phyloP scores from a whole-genome alignment of 2,797 vertebrate species.

The Gambusia yucatana region DNA sequence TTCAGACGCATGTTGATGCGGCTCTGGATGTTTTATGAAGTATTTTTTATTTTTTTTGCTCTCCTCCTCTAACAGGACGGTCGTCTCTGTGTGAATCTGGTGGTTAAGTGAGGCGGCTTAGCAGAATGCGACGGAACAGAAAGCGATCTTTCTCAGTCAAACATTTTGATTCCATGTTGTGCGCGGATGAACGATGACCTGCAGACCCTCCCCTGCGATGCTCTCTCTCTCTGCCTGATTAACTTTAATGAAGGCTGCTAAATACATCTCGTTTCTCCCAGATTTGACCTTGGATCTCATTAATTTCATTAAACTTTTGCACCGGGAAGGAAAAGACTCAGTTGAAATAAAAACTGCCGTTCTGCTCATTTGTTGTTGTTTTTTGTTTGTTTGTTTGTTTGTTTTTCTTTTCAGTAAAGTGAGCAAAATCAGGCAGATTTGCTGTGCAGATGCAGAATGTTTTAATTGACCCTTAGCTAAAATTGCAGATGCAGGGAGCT shows the following conservation, averaged over 20 bases:
- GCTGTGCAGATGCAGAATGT: background rate
- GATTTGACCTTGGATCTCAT: constrained; percentile 12
- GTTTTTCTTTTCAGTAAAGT: background rate
- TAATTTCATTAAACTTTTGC: constrained; percentile 1
- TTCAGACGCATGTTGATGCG: background rate
- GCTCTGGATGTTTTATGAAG: background rate
- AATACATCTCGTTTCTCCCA: background rate
- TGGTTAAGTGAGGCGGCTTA: background rate
- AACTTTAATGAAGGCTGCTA: constrained; percentile 18
- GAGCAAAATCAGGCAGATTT: background rate
- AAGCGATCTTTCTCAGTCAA: background rate
- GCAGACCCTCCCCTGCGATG: constrained; percentile 1
- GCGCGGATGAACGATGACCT: background rate
- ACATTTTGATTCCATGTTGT: constrained; percentile 7
- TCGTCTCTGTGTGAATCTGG: background rate
- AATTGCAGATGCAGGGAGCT: background rate
- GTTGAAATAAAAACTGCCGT: background rate
- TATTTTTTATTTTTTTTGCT: background rate
- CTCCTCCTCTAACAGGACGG: background rate
- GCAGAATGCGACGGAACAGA: background rate
- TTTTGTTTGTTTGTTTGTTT: background rate
- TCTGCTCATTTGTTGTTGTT: background rate
- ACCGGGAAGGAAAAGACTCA: background rate
- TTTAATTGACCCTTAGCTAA: constrained; percentile 1
- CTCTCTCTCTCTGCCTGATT: constrained; percentile 5